These are phyloP conservation scores for Cacatua alba DNA, from an alignment of 2,113 vertebrate species.

Conservation along the genomic window DNA sequence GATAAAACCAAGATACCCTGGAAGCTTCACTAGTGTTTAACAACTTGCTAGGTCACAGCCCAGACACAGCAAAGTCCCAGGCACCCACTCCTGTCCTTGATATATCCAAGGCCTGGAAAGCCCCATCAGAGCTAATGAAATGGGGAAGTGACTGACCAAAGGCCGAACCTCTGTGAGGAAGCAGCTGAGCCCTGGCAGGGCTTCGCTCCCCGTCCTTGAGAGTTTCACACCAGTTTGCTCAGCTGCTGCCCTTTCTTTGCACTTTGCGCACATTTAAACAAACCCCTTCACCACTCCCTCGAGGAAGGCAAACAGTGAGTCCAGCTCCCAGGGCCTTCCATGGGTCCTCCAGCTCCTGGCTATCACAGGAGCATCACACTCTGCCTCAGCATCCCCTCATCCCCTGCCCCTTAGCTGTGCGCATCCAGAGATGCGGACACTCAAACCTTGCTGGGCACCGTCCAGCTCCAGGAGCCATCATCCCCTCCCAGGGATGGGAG, in stretches of 20 bases:
- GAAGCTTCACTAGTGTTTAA: neutral
- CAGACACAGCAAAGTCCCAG: neutral
- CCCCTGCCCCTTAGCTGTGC: neutral
- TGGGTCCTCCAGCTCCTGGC: fast-evolving
- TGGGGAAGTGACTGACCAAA: neutral
- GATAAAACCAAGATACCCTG: neutral
- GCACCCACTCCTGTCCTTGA: neutral
- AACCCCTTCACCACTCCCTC: conserved; percentile 40
- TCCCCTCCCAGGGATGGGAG: neutral
- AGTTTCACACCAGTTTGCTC: conserved; percentile 45
- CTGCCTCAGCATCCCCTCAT: neutral
- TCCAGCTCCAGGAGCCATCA: neutral
- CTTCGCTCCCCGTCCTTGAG: neutral
- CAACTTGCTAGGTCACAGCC: neutral
- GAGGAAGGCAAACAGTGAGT: conserved; percentile 20
- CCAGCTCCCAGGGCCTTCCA: neutral
- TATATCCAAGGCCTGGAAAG: neutral
- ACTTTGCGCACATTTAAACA: conserved; percentile 10
- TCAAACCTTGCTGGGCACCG: fast-evolving
- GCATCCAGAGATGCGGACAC: neutral
- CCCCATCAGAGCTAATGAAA: neutral
- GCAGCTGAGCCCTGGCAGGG: neutral
- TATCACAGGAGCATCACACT: neutral
- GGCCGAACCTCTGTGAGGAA: fast-evolving
- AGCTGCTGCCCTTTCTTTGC: conserved; percentile 60